Conservation (phyloP, 2,797 vertebrate species). For the Dendrocincla tyrannina region DNA sequence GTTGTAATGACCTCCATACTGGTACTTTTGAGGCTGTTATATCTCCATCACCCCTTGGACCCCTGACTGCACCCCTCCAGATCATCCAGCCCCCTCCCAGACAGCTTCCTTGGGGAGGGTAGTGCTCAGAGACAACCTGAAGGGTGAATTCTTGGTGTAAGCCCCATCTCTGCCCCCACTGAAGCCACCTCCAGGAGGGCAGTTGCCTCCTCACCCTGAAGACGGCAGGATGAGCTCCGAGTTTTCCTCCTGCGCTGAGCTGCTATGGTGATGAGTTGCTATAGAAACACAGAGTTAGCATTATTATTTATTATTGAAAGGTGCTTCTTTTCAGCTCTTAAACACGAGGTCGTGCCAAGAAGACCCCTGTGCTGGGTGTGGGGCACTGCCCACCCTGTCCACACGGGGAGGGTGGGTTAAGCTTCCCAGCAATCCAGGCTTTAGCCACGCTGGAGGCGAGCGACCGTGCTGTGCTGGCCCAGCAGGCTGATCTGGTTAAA, state of each 20-base stretch:
- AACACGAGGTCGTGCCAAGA: neutral
- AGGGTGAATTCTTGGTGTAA: neutral
- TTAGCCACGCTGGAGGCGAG: neutral
- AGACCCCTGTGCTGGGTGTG: neutral
- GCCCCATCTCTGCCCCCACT: neutral
- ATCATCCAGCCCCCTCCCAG: neutral
- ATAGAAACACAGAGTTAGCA: constrained; percentile 69
- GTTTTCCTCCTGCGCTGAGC: constrained; percentile 24
- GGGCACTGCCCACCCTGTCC: neutral
- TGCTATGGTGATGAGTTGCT: constrained; percentile 73
- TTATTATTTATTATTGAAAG: constrained; percentile 69
- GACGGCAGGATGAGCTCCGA: constrained; percentile 43
- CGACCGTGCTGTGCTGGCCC: neutral
- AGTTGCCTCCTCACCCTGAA: constrained; percentile 43
- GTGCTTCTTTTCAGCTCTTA: constrained; percentile 39
- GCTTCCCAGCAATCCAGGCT: neutral
- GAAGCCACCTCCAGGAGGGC: neutral
- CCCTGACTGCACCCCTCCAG: neutral
- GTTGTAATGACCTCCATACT: accelerated
- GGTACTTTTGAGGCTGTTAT: neutral
- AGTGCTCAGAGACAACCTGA: neutral
- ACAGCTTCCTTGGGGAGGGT: neutral
- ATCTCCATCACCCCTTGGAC: neutral
- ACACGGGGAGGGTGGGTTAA: neutral
- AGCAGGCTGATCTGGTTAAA: constrained; percentile 34